These are phyloP conservation scores for Meghimatium bilineatum DNA, from an alignment of 2,888 invertebrate genomes.

Conservation along the genomic window DNA sequence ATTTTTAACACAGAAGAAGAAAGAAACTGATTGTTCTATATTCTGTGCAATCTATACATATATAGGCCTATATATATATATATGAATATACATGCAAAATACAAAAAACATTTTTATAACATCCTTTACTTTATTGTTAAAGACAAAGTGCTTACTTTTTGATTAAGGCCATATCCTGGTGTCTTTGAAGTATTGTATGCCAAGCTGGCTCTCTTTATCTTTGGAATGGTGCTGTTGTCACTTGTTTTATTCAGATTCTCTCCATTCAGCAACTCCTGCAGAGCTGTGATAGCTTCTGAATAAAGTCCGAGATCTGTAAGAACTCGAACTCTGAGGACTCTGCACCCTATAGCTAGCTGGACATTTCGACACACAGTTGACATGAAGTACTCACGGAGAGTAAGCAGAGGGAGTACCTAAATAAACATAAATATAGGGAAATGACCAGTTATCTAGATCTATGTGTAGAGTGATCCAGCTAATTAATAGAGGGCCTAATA, in stretches of 20 bases:
- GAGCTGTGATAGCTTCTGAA: conserved; percentile 69
- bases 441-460: no score
- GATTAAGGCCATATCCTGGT: conserved; percentile 68
- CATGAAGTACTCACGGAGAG: conserved; percentile 74
- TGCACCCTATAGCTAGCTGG: conserved; percentile 73
- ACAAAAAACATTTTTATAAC: no score
- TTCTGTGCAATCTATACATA: no score
- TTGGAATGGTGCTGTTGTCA: conserved; percentile 72
- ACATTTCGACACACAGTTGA: conserved; percentile 76
- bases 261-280: conserved; percentile 72
- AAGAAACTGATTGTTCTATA: no score
- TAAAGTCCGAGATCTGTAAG: conserved; percentile 74
- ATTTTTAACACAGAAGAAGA: no score
- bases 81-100: no score
- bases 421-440: background rate
- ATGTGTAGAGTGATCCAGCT: no score
- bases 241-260: conserved; percentile 73
- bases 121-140: no score
- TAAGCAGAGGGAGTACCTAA: conserved; percentile 75
- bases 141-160: conserved; percentile 65
- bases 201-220: conserved; percentile 66
- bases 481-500: no score
- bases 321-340: conserved; percentile 72
- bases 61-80: no score
- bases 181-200: conserved; percentile 69